Evolutionary conservation across 53 echinoderm and acorn worm species (phyloP).

Genomic region (Antedon mediterranea): DNA sequence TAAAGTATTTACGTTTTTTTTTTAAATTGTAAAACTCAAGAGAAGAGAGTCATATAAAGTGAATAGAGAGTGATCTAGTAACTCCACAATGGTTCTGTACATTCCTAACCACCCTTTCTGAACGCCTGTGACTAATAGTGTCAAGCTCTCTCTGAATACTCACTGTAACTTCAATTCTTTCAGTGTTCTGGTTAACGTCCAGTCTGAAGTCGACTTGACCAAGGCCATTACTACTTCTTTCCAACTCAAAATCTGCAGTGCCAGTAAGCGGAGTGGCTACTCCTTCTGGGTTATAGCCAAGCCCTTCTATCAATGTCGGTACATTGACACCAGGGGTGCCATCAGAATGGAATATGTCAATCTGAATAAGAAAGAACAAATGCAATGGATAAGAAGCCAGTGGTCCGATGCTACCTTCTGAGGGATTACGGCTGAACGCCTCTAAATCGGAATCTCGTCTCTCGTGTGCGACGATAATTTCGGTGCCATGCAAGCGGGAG

Average conservation of each 20-base stretch:
- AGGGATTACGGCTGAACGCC: constrained; percentile 83
- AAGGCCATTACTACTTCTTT: neutral
- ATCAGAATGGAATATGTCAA: neutral
- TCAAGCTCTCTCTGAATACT: too few species aligned
- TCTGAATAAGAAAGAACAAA: neutral
- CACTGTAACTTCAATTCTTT: neutral
- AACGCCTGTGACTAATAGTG: too few species aligned
- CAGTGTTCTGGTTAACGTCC: neutral
- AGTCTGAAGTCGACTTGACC: neutral
- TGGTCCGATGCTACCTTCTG: constrained; percentile 61
- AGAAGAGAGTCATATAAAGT: too few species aligned
- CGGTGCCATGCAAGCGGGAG: constrained; percentile 42
- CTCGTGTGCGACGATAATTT: constrained; percentile 40
- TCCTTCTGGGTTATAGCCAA: neutral
- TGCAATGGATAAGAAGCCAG: constrained; percentile 13
- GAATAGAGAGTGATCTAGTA: too few species aligned
- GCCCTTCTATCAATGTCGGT: neutral
- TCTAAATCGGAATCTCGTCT: constrained; percentile 48
- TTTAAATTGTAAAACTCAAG: too few species aligned
- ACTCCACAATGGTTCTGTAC: too few species aligned
- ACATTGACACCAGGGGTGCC: neutral
- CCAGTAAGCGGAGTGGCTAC: neutral
- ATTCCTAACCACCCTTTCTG: too few species aligned
- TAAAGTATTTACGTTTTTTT: too few species aligned
- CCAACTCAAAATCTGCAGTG: neutral